These are phyloP conservation scores for Rhaphigaster nebulosa DNA, from an alignment of 2,888 invertebrate genomes.

Conservation along the genomic window DNA sequence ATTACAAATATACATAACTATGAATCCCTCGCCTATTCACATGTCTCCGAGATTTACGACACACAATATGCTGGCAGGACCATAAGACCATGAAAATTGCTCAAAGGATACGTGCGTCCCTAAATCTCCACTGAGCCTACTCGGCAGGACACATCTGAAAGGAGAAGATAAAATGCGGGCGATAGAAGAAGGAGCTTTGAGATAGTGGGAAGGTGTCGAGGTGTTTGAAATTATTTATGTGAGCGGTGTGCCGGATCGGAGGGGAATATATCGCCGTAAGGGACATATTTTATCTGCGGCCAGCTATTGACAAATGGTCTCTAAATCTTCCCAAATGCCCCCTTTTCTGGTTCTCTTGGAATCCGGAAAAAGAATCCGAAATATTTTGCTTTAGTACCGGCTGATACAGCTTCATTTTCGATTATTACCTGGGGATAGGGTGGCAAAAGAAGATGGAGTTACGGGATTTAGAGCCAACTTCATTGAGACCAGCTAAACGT, in stretches of 20 bases:
- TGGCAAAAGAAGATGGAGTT: background rate
- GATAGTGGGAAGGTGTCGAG: constrained; percentile 45
- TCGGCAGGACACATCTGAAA: background rate
- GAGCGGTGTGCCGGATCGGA: constrained; percentile 43
- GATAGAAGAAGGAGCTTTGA: constrained; percentile 1
- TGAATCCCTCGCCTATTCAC: background rate
- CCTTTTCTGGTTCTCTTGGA: background rate
- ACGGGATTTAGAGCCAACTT: too few relatives aligned
- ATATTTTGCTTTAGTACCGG: background rate
- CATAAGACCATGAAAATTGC: background rate
- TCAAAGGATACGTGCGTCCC: constrained; percentile 10
- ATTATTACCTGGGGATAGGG: background rate
- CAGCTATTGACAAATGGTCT: constrained; percentile 29
- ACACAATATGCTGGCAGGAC: background rate
- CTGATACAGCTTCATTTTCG: background rate
- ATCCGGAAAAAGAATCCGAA: background rate
- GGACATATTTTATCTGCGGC: constrained; percentile 27
- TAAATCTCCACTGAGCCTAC: constrained; percentile 32
- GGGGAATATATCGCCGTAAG: constrained; percentile 14
- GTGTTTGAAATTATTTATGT: constrained; percentile 46
- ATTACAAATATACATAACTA: background rate
- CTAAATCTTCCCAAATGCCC: constrained; percentile 3
- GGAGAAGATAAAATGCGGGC: constrained; percentile 22
- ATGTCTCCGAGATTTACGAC: background rate
- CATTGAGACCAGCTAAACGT: too few relatives aligned